Evolutionary conservation across 2,113 vertebrate species (phyloP).

Genomic region (Capreolus pygargus): DNA sequence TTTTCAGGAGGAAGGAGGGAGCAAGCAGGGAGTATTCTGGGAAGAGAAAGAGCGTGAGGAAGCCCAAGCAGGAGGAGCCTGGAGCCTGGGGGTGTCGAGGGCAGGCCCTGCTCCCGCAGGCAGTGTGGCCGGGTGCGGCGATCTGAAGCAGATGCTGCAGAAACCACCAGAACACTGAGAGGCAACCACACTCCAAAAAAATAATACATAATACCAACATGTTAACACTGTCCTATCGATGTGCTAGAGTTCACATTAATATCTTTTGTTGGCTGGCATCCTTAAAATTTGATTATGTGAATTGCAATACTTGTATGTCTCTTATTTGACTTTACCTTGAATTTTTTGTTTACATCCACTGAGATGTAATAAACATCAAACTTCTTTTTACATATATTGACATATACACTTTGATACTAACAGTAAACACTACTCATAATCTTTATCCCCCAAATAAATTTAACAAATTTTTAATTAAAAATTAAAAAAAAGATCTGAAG

Average conservation of each 20-base stretch:
- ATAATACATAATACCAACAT: accelerated
- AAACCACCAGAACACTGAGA: neutral
- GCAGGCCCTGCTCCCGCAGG: neutral
- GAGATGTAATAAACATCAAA: neutral
- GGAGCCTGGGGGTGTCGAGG: neutral
- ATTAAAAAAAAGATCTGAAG: neutral
- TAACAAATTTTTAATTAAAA: neutral
- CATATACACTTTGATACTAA: neutral
- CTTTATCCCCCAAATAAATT: neutral
- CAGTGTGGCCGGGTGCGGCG: too few species aligned
- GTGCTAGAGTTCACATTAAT: neutral
- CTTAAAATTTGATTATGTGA: neutral
- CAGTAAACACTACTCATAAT: neutral
- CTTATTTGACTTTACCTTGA: neutral
- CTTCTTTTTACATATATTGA: neutral
- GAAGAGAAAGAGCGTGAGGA: neutral
- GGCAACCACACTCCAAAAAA: neutral
- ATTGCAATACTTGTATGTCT: neutral
- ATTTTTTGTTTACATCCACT: neutral
- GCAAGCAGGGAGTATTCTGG: accelerated
- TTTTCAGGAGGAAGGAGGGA: neutral
- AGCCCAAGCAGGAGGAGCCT: neutral
- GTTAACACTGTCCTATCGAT: accelerated
- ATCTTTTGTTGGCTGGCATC: neutral
- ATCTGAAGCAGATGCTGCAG: too few species aligned